Conservation (phyloP, 1,140 invertebrate species). For the Agrypnia vestita region DNA sequence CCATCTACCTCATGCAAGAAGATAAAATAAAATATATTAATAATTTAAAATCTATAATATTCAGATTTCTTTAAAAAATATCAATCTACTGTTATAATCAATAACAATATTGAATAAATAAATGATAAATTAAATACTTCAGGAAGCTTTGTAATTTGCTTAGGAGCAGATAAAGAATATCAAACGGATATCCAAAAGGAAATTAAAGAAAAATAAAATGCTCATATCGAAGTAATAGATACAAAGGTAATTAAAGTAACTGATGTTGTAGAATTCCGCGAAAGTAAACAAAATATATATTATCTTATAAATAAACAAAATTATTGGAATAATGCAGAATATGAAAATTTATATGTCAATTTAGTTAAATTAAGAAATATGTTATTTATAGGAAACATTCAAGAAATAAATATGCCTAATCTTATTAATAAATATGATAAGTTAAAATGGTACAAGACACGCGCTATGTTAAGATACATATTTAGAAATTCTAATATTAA, state of each 20-base stretch:
- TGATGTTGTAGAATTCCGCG: not conserved
- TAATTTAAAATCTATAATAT: slow-evolving; percentile 37
- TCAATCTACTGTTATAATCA: no score
- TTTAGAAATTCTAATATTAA: slow-evolving; percentile 50
- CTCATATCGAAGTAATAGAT: no score
- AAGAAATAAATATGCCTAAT: slow-evolving; percentile 44
- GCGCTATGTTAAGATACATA: slow-evolving; percentile 15
- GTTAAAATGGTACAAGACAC: slow-evolving; percentile 55
- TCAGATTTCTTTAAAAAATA: no score
- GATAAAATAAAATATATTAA: slow-evolving; percentile 21
- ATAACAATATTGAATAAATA: slow-evolving; percentile 22
- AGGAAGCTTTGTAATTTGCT: slow-evolving; percentile 29
- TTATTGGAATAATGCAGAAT: slow-evolving; percentile 47
- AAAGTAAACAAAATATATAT: not conserved
- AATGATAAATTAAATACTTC: not conserved
- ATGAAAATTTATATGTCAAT: slow-evolving; percentile 52
- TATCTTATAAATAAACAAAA: slow-evolving; percentile 5
- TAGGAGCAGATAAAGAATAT: slow-evolving; percentile 29
- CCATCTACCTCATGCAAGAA: slow-evolving; percentile 10
- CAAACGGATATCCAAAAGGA: no score
- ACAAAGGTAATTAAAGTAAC: not conserved
- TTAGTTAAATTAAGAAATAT: slow-evolving; percentile 46
- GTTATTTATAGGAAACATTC: slow-evolving; percentile 45
- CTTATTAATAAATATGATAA: slow-evolving; percentile 33
- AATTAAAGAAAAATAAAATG: no score